Conservation (phyloP, 2,797 vertebrate species). For the Enteromius afrohamiltoni region DNA sequence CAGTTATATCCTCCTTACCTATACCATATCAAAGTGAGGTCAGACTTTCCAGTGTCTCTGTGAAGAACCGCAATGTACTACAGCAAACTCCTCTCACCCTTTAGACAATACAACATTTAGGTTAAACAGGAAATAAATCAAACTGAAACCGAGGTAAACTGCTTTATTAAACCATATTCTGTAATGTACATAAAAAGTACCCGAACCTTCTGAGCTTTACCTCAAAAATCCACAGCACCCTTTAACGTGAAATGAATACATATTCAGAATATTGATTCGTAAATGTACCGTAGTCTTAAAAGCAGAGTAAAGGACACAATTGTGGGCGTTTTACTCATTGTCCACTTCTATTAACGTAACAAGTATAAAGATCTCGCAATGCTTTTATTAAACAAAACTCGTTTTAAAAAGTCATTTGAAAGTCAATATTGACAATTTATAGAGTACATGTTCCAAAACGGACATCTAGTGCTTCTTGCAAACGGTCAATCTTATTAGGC, state of each 20-base stretch:
- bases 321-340: not conserved
- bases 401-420: not conserved
- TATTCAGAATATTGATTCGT: not conserved
- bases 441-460: not conserved
- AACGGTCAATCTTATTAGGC: not conserved
- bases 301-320: not conserved
- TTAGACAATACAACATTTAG: not conserved
- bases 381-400: not conserved
- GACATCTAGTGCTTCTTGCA: not conserved
- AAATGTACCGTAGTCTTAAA: not conserved
- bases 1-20: slow-evolving; percentile 27
- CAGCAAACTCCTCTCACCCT: not conserved
- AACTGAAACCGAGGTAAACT: not conserved
- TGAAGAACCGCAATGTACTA: not conserved
- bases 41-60: slow-evolving; percentile 5
- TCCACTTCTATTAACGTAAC: not conserved
- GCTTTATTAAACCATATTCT: slow-evolving; percentile 35
- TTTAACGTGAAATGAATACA: slow-evolving; percentile 24
- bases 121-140: not conserved
- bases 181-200: slow-evolving; percentile 15
- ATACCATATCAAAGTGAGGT: slow-evolving; percentile 21
- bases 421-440: not conserved
- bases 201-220: not conserved
- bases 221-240: not conserved
- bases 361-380: not conserved